Evolutionary conservation across 2,888 invertebrate genomes (phyloP).

Genomic region (Muschampia plurimacula): DNA sequence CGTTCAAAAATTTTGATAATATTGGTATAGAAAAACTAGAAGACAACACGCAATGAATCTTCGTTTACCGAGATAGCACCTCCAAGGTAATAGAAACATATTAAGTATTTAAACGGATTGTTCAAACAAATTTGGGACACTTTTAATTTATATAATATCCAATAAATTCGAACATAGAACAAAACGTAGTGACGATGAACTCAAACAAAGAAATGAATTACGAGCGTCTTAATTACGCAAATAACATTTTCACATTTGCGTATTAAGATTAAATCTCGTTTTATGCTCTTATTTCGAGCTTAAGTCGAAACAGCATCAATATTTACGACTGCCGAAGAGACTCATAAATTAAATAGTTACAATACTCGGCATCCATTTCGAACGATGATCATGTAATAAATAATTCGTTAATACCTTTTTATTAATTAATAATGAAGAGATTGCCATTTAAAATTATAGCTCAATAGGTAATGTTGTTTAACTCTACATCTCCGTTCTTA

Average conservation of each 20-base stretch:
- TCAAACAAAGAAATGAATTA: conserved; percentile 17
- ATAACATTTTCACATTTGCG: conserved; percentile 30
- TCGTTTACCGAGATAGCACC: too few species aligned
- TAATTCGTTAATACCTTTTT: conserved; percentile 75
- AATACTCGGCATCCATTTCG: conserved; percentile 60
- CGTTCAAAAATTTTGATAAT: too few species aligned
- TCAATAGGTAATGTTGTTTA: conserved; percentile 43
- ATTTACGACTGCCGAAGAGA: conserved; percentile 62
- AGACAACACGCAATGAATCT: too few species aligned
- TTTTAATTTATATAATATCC: neutral
- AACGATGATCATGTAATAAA: conserved; percentile 61
- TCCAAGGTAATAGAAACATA: neutral
- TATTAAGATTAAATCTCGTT: conserved; percentile 32
- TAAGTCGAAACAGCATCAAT: conserved; percentile 43
- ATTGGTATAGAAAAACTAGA: too few species aligned
- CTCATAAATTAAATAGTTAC: conserved; percentile 69
- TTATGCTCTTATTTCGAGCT: conserved; percentile 31
- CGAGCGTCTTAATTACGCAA: conserved; percentile 26
- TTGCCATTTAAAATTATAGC: conserved; percentile 54
- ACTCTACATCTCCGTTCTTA: neutral
- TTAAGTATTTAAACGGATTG: neutral
- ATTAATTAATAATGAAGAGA: conserved; percentile 75
- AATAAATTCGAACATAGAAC: conserved; percentile 8
- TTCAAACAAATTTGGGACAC: neutral
- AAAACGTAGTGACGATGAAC: neutral